phyloP scores from a whole-genome alignment of 2,888 invertebrate species.

The Oasisia sp. region DNA sequence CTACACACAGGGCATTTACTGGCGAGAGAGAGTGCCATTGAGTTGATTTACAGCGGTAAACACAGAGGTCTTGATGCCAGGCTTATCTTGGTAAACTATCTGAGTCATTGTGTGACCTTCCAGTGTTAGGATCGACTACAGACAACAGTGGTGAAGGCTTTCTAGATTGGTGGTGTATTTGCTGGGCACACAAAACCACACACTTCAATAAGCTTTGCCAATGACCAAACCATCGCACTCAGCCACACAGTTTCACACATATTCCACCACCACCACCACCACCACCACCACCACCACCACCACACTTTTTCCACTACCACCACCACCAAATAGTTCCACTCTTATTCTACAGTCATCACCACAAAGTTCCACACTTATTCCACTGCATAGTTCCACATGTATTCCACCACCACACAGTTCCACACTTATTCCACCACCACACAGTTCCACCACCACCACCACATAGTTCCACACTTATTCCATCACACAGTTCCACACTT shows the following conservation, averaged over 20 bases:
- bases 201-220: not conserved
- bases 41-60: not conserved
- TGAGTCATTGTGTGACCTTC: not conserved
- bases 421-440: too few species aligned
- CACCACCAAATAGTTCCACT: too few species aligned
- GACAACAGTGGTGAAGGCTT: not conserved
- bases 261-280: not conserved
- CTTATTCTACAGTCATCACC: too few species aligned
- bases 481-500: too few species aligned
- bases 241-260: too few species aligned
- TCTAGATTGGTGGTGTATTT: not conserved
- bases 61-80: not conserved
- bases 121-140: not conserved
- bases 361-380: too few species aligned
- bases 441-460: too few species aligned
- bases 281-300: too few species aligned
- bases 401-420: too few species aligned
- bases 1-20: not conserved
- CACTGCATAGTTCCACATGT: too few species aligned
- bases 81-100: not conserved
- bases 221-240: not conserved
- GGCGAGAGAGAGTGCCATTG: not conserved
- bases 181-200: not conserved
- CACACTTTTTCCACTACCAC: not conserved
- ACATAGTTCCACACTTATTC: too few species aligned